A percentile compares a stretch with the other conserved stretches of the same genome.
Evolutionary conservation across 1,140 invertebrate species (phyloP).

Genomic region (Phymorhynchus buccinoides): DNA sequence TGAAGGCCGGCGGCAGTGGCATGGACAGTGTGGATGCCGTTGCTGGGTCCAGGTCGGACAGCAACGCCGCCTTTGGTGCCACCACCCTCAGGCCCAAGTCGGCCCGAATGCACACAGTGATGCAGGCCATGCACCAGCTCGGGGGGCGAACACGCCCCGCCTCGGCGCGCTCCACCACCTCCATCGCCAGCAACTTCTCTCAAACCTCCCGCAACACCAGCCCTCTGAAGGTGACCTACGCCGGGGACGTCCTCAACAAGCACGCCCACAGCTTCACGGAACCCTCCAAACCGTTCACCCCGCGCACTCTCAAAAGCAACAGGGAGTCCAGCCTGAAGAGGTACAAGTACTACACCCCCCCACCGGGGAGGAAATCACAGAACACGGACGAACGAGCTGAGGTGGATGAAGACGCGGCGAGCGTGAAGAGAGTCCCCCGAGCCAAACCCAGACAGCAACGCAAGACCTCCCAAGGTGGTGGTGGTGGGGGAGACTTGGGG

Average conservation of each 20-base stretch:
- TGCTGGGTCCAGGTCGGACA: slow-evolving; percentile 44
- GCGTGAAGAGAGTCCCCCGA: not conserved
- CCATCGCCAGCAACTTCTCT: slow-evolving; percentile 38
- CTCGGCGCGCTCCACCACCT: slow-evolving; percentile 47
- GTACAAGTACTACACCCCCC: slow-evolving; percentile 69
- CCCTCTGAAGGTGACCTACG: slow-evolving; percentile 55
- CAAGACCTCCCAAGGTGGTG: not conserved
- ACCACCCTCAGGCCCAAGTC: slow-evolving; percentile 38
- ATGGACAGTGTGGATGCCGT: slow-evolving; percentile 47
- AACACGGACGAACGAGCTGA: not conserved
- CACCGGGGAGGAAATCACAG: slow-evolving; percentile 43
- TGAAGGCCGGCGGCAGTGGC: slow-evolving; percentile 39
- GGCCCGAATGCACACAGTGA: slow-evolving; percentile 39
- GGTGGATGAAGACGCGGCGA: not conserved
- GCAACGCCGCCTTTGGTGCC: not conserved
- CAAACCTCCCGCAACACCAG: slow-evolving; percentile 18
- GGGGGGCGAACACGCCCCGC: slow-evolving; percentile 11
- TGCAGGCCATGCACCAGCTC: slow-evolving; percentile 29
- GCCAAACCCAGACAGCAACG: slow-evolving; percentile 17
- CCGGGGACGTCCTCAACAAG: slow-evolving; percentile 68
- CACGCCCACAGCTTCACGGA: slow-evolving; percentile 67
- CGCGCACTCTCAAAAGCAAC: slow-evolving; percentile 67
- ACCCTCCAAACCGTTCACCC: slow-evolving; percentile 69
- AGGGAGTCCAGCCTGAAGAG: slow-evolving; percentile 64
- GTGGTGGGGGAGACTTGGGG: slow-evolving; percentile 11